A percentile compares a stretch with the other conserved stretches of the same genome.
Evolutionary conservation across 35 echinoderm and acorn worm genomes (phyloP).

Genomic region (Acanthaster planci): DNA sequence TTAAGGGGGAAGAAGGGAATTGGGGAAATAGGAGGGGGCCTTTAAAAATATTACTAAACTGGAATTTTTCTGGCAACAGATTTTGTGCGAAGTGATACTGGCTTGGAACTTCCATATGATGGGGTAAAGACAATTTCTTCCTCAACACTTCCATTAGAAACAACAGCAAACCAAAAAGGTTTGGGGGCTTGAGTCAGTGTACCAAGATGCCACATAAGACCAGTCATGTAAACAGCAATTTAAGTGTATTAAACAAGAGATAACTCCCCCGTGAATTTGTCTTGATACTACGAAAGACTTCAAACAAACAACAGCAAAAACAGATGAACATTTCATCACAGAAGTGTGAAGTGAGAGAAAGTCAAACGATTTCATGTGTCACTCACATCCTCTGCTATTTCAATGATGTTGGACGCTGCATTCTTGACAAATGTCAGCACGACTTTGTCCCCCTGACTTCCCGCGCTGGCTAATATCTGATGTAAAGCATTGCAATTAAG

Average conservation of each 20-base stretch:
- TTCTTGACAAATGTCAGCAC: slow-evolving; percentile 74
- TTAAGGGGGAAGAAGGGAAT: no score
- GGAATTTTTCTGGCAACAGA: no score
- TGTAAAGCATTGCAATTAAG: slow-evolving; percentile 46
- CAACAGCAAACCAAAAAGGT: no score
- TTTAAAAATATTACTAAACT: no score
- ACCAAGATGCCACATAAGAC: no score
- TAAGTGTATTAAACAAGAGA: background rate
- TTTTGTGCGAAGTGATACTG: no score
- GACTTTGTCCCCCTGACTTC: slow-evolving; percentile 81
- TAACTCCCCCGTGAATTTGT: background rate
- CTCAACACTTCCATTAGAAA: no score
- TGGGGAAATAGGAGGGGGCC: no score
- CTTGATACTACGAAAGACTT: background rate
- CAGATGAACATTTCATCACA: background rate
- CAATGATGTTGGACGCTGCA: slow-evolving; percentile 66
- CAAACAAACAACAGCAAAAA: background rate
- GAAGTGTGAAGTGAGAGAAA: background rate
- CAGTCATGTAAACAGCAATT: no score
- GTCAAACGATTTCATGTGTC: background rate
- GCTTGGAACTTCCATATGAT: no score
- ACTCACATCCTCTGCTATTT: slow-evolving; percentile 94
- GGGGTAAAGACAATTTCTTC: no score
- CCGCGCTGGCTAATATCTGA: slow-evolving; percentile 85
- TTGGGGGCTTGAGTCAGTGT: no score